A percentile compares a stretch with the other conserved stretches of the same genome.
Conservation (phyloP, 2,113 vertebrate species). For the Epinephelus cyanopodus region DNA sequence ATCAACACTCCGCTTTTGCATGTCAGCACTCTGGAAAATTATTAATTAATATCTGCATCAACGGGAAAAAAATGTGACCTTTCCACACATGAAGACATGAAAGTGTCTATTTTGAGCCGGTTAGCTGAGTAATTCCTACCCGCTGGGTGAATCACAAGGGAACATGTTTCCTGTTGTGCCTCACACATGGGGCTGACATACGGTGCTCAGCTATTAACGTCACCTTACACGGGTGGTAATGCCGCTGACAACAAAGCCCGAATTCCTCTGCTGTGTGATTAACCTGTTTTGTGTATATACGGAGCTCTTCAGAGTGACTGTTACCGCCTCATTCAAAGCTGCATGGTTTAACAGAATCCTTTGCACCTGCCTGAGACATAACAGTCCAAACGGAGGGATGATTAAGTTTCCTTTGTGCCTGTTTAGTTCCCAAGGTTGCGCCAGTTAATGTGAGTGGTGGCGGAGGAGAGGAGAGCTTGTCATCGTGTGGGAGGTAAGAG, state of each 20-base stretch:
- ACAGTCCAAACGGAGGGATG: constrained; percentile 16
- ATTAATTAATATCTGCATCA: constrained; percentile 56
- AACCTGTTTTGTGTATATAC: constrained; percentile 43
- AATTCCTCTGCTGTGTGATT: constrained; percentile 45
- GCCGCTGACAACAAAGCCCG: constrained; percentile 39
- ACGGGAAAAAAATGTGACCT: constrained; percentile 43
- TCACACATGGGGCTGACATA: constrained; percentile 35
- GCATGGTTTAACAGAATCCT: constrained; percentile 5
- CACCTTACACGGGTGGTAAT: constrained; percentile 1
- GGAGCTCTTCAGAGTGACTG: constrained; percentile 19
- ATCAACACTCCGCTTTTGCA: constrained; percentile 8
- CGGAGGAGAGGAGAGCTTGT: constrained; percentile 91
- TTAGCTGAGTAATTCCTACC: constrained; percentile 55
- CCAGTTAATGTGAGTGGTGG: constrained; percentile 87
- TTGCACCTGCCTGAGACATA: constrained; percentile 26
- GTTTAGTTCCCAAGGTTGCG: constrained; percentile 86
- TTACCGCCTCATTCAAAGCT: constrained; percentile 21
- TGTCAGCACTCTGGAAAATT: constrained; percentile 27
- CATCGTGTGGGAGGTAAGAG: constrained; percentile 92
- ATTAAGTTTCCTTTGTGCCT: constrained; percentile 58
- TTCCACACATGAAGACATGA: constrained; percentile 34
- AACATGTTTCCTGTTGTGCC: constrained; percentile 56
- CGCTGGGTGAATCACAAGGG: constrained; percentile 61
- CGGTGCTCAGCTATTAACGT: constrained; percentile 24
- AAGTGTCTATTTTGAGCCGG: constrained; percentile 63